Percentiles rank a stretch among this genome's conserved stretches.
Conservation (phyloP, 2,797 vertebrate species). For the Petrocephalus sullivani region DNA sequence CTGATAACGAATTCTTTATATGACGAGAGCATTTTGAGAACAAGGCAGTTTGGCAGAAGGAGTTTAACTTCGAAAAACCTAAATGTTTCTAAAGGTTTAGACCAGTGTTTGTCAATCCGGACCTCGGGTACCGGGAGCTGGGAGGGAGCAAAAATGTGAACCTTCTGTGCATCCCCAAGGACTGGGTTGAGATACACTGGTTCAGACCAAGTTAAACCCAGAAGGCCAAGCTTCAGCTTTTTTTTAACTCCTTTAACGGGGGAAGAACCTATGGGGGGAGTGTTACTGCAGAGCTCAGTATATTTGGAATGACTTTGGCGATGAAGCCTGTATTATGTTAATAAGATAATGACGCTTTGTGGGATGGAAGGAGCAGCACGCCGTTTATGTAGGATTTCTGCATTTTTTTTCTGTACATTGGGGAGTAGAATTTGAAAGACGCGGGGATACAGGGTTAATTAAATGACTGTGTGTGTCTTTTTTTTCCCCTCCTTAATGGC, state of each 20-base stretch:
- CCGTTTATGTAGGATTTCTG: conserved; percentile 31
- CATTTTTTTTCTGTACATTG: conserved; percentile 66
- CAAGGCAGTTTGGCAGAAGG: conserved; percentile 44
- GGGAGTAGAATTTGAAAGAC: conserved; percentile 53
- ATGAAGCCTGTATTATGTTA: conserved; percentile 69
- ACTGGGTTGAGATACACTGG: not conserved
- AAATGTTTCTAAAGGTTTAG: conserved; percentile 44
- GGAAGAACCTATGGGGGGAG: not conserved
- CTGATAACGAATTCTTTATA: conserved; percentile 47
- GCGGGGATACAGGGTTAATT: conserved; percentile 53
- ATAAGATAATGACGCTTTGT: conserved; percentile 61
- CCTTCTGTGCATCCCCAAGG: not conserved
- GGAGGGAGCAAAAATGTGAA: not conserved
- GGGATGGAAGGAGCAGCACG: conserved; percentile 53
- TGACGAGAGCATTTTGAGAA: conserved; percentile 31
- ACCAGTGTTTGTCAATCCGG: not conserved
- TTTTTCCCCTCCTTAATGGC: conserved; percentile 48
- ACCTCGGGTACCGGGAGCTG: not conserved
- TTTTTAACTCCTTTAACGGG: not conserved
- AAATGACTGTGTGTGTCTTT: conserved; percentile 39
- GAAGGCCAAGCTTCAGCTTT: not conserved
- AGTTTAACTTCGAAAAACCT: conserved; percentile 39
- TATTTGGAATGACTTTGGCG: conserved; percentile 58
- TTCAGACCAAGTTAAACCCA: not conserved
- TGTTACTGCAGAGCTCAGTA: not conserved